Conservation (phyloP, 2,797 vertebrate genomes). For the Cryptoprocta ferox region DNA sequence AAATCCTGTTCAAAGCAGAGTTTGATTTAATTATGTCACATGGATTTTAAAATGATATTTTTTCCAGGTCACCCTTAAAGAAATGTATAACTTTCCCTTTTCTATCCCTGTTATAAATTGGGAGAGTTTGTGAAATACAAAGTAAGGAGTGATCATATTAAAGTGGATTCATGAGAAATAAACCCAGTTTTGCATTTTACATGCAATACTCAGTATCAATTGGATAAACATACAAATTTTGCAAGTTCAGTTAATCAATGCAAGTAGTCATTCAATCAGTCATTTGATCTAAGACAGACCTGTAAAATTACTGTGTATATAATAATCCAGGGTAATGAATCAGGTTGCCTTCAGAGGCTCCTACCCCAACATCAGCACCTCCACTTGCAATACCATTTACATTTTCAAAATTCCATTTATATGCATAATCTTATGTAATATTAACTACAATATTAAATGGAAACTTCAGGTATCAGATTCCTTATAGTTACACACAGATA, state of each 20-base stretch:
- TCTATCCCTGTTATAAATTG: not conserved
- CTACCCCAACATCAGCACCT: not conserved
- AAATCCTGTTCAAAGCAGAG: not conserved
- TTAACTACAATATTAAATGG: not conserved
- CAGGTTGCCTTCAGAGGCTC: not conserved
- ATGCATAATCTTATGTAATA: not conserved
- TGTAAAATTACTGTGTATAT: not conserved
- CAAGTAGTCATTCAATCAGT: not conserved
- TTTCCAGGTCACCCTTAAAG: not conserved
- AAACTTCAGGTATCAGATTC: not conserved
- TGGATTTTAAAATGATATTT: not conserved
- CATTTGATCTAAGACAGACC: not conserved
- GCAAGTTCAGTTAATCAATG: not conserved
- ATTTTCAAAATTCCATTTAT: not conserved
- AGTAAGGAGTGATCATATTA: not conserved
- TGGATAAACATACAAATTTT: not conserved
- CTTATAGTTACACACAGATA: not conserved
- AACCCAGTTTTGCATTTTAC: not conserved
- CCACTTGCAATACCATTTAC: not conserved
- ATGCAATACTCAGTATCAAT: not conserved
- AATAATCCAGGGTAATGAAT: not conserved
- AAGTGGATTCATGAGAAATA: not conserved
- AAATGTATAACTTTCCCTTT: not conserved
- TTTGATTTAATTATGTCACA: not conserved
- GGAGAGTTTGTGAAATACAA: not conserved